Percentiles rank a stretch among this genome's conserved stretches.
Evolutionary conservation across 2,113 vertebrate genomes (phyloP).

Genomic region (Corydoras maculifer): DNA sequence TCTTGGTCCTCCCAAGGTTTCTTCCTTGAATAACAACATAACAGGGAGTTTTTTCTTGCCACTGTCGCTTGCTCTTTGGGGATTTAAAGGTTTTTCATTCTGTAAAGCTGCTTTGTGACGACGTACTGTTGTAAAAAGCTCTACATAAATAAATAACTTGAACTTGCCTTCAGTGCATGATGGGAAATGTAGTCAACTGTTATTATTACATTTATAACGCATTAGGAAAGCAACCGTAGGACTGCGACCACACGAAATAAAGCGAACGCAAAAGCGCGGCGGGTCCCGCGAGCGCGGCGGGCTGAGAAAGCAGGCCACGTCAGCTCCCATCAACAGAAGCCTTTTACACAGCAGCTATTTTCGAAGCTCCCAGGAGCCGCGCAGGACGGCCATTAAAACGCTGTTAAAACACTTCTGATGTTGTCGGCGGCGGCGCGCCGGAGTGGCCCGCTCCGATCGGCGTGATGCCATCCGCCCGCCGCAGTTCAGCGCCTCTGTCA

Average conservation of each 20-base stretch:
- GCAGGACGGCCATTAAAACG: slow-evolving; percentile 92
- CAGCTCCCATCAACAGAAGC: slow-evolving; percentile 44
- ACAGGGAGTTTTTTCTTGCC: no score
- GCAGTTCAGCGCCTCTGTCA: slow-evolving; percentile 84
- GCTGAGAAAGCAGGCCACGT: slow-evolving; percentile 35
- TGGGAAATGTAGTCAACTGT: no score
- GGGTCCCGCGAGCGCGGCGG: slow-evolving; percentile 29
- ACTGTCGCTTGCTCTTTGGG: no score
- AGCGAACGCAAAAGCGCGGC: slow-evolving; percentile 7
- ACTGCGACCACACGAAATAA: neutral
- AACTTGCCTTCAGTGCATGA: no score
- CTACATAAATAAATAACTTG: no score
- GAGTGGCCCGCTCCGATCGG: slow-evolving; percentile 64
- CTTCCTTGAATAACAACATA: no score
- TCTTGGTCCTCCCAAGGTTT: no score
- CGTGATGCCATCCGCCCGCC: slow-evolving; percentile 75
- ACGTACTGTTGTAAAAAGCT: no score
- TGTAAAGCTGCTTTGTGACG: no score
- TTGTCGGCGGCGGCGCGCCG: slow-evolving; percentile 83
- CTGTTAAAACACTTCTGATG: slow-evolving; percentile 99
- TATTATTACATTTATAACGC: no score
- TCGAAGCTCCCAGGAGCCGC: slow-evolving; percentile 84
- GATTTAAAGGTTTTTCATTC: no score
- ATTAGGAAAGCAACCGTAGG: no score
- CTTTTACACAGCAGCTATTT: slow-evolving; percentile 68